A percentile compares a stretch with the other conserved stretches of the same genome.
Evolutionary conservation across 2,888 invertebrate species (phyloP).

Genomic region (Dasypolia templi): DNA sequence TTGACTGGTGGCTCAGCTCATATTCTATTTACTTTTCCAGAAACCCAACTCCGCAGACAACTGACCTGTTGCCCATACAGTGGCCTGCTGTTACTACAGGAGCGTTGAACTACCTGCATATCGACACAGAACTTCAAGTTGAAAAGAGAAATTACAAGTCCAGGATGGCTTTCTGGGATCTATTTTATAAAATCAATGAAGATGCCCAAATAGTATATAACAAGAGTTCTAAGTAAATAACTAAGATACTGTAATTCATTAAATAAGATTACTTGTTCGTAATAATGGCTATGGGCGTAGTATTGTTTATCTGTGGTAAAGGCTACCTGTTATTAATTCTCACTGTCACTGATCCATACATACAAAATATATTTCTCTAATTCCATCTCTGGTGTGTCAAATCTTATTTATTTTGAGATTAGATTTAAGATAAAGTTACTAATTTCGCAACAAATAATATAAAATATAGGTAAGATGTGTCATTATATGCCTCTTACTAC

Average conservation of each 20-base stretch:
- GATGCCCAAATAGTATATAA: slow-evolving; percentile 57
- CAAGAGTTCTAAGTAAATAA: slow-evolving; percentile 18
- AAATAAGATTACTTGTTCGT: background rate
- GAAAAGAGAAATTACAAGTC: slow-evolving; percentile 66
- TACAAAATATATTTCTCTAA: background rate
- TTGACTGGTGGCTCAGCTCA: background rate
- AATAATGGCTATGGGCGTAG: background rate
- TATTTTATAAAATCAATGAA: slow-evolving; percentile 70
- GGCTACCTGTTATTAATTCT: background rate
- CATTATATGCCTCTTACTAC: too few relatives aligned
- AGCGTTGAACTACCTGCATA: slow-evolving; percentile 62
- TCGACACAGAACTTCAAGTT: slow-evolving; percentile 66
- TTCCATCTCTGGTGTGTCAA: background rate
- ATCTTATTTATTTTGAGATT: background rate
- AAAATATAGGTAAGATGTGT: too few relatives aligned
- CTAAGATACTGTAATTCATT: background rate
- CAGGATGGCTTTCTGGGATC: slow-evolving; percentile 74
- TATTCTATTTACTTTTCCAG: slow-evolving; percentile 59
- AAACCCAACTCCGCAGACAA: slow-evolving; percentile 71
- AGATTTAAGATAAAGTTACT: background rate
- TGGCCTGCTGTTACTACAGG: slow-evolving; percentile 68
- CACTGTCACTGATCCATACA: background rate
- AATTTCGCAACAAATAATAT: background rate
- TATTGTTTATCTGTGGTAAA: too few relatives aligned
- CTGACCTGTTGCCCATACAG: slow-evolving; percentile 69